phyloP scores from a whole-genome alignment of 2,113 vertebrate species.

The Phalacrocorax aristotelis region DNA sequence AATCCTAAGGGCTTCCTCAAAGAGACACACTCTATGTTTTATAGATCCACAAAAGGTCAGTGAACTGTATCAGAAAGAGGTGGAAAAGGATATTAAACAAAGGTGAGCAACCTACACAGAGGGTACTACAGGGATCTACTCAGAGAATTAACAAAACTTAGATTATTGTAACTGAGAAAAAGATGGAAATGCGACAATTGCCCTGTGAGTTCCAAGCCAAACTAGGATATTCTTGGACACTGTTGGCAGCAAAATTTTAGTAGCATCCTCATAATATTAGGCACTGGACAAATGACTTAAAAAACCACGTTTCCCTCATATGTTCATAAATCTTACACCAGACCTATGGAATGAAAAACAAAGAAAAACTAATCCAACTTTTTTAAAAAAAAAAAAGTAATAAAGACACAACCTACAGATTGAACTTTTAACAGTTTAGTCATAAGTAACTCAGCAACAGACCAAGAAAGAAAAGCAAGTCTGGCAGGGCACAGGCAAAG shows the following conservation, averaged over 20 bases:
- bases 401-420: not conserved
- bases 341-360: not conserved
- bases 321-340: not conserved
- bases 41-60: not conserved
- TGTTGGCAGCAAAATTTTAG: not conserved
- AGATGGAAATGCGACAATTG: not conserved
- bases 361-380: not conserved
- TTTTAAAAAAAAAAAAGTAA: too few species aligned
- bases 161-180: not conserved
- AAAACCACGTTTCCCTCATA: not conserved
- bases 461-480: not conserved
- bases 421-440: not conserved
- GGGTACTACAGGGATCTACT: not conserved
- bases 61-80: not conserved
- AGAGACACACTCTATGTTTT: not conserved
- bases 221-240: not conserved
- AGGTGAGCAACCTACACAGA: not conserved
- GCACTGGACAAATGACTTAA: not conserved
- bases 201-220: not conserved
- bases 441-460: not conserved
- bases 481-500: not conserved
- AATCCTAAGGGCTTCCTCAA: not conserved
- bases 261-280: not conserved
- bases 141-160: not conserved
- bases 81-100: not conserved